phyloP scores from a whole-genome alignment of 2,888 invertebrate species.

The Callimorpha dominula region DNA sequence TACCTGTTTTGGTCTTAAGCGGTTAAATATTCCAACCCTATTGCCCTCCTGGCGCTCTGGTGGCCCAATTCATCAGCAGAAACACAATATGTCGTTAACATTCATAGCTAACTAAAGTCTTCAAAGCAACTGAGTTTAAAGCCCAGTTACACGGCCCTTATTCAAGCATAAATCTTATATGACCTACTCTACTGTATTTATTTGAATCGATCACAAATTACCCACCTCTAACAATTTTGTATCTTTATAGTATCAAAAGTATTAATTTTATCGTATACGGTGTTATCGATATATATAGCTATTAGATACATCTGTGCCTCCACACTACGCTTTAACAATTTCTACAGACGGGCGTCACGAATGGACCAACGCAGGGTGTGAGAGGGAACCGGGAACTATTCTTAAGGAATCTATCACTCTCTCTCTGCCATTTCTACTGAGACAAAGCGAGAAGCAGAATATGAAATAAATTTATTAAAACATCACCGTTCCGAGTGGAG shows the following conservation, averaged over 20 bases:
- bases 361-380: constrained; percentile 62
- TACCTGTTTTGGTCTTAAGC: too few species aligned
- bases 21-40: too few species aligned
- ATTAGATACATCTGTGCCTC: constrained; percentile 22
- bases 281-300: background rate
- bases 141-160: background rate
- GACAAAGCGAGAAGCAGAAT: constrained; percentile 56
- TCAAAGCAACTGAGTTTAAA: background rate
- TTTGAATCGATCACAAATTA: background rate
- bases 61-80: background rate
- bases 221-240: background rate
- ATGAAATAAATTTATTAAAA: constrained; percentile 72
- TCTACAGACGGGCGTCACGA: constrained; percentile 74
- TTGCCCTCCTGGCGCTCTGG: too few species aligned
- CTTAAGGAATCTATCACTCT: constrained; percentile 42
- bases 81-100: background rate
- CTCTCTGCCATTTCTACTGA: constrained; percentile 39
- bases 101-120: background rate
- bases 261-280: background rate
- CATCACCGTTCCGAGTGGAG: constrained; percentile 62
- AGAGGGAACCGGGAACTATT: constrained; percentile 57
- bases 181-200: background rate
- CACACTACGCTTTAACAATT: constrained; percentile 59
- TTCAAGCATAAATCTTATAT: background rate
- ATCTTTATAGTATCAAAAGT: background rate